Evolutionary conservation across 2,797 vertebrate genomes (phyloP).

Genomic region (Sphaeramia orbicularis): DNA sequence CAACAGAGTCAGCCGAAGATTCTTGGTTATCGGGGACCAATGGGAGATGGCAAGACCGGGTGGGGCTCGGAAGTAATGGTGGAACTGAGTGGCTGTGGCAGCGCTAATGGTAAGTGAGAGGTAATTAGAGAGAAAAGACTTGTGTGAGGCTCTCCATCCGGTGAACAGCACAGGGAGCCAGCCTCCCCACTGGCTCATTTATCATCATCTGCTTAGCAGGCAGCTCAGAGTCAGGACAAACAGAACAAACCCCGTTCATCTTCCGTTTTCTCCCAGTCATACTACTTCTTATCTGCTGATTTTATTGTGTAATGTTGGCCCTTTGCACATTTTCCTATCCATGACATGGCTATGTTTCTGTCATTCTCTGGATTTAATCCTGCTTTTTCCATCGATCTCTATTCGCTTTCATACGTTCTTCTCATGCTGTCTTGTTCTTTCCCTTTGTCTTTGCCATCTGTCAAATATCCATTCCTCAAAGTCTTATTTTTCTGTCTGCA

Average conservation of each 20-base stretch:
- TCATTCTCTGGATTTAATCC: slow-evolving; percentile 40
- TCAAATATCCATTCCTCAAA: slow-evolving; percentile 8
- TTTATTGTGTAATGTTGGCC: slow-evolving; percentile 47
- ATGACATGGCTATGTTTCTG: slow-evolving; percentile 24
- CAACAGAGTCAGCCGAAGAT: slow-evolving; percentile 24
- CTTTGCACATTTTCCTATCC: slow-evolving; percentile 44
- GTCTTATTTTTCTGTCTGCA: slow-evolving; percentile 7
- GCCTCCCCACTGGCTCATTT: slow-evolving; percentile 80
- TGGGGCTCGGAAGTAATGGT: slow-evolving; percentile 71
- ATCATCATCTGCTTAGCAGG: slow-evolving; percentile 87
- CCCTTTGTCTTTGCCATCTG: slow-evolving; percentile 45
- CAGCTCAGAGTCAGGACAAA: slow-evolving; percentile 80
- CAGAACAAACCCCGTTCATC: slow-evolving; percentile 72
- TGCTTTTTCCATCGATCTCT: slow-evolving; percentile 12
- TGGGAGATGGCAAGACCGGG: slow-evolving; percentile 45
- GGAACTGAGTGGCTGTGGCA: slow-evolving; percentile 78
- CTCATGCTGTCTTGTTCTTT: slow-evolving; percentile 15
- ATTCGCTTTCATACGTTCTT: slow-evolving; percentile 38
- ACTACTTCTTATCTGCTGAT: slow-evolving; percentile 42
- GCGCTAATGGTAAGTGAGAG: slow-evolving; percentile 84
- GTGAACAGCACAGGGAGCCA: slow-evolving; percentile 67
- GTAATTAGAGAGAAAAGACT: slow-evolving; percentile 86
- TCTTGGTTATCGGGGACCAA: slow-evolving; percentile 47
- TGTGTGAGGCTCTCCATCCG: slow-evolving; percentile 73
- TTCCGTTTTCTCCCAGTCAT: slow-evolving; percentile 49